A percentile compares a stretch with the other conserved stretches of the same genome.
Conservation (phyloP, 2,888 invertebrate species). For the Podotricha telesiphe region DNA sequence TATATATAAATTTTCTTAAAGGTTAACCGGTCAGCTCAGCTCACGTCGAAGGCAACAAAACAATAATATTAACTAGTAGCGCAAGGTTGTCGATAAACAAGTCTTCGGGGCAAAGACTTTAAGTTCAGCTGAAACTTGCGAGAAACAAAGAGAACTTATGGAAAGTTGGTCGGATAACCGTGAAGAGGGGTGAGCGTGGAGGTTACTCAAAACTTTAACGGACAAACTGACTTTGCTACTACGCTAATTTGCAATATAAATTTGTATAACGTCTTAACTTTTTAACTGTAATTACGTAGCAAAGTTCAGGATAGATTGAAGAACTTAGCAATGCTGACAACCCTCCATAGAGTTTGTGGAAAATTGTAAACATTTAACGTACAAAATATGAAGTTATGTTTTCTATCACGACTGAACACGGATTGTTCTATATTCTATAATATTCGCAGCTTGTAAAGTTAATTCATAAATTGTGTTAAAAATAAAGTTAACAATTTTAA, state of each 20-base stretch:
- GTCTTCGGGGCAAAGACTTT: constrained; percentile 60
- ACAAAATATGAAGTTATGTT: background rate
- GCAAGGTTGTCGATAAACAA: constrained; percentile 66
- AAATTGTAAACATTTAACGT: constrained; percentile 54
- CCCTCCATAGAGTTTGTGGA: constrained; percentile 60
- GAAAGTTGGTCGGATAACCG: constrained; percentile 68
- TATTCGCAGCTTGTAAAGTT: too few species aligned
- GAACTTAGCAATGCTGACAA: constrained; percentile 65
- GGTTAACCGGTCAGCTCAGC: constrained; percentile 33
- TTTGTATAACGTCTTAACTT: constrained; percentile 83
- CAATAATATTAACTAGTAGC: constrained; percentile 42
- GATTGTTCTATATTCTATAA: background rate
- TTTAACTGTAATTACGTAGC: constrained; percentile 80
- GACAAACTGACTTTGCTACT: constrained; percentile 72
- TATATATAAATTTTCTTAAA: constrained; percentile 27
- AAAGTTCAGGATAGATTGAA: constrained; percentile 75
- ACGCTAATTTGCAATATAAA: constrained; percentile 81
- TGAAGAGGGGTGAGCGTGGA: constrained; percentile 56
- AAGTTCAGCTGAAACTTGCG: constrained; percentile 66
- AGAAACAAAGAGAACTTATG: constrained; percentile 75
- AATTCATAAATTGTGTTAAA: too few species aligned
- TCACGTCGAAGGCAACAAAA: constrained; percentile 31
- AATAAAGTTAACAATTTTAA: too few species aligned
- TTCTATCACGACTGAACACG: background rate
- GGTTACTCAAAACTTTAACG: constrained; percentile 75